These are phyloP conservation scores for Suricata suricatta DNA, from an alignment of 2,113 vertebrate genomes.

Conservation along the genomic window DNA sequence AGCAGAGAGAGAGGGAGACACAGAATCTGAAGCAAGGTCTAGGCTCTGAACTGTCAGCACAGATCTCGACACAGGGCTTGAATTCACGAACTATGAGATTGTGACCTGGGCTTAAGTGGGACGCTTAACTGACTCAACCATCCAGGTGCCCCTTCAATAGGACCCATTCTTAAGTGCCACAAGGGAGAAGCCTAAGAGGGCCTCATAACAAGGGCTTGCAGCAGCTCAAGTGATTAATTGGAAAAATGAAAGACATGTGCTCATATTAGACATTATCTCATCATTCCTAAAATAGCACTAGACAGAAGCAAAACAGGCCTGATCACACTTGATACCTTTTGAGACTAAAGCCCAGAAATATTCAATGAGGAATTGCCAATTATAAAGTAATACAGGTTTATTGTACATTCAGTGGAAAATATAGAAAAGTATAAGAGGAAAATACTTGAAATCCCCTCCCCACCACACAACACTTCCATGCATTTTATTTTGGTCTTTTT, in stretches of 20 bases:
- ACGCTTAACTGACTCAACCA: too few species aligned
- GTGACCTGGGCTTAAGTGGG: too few species aligned
- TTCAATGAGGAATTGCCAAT: constrained; percentile 27
- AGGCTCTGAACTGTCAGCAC: too few species aligned
- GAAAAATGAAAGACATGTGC: constrained; percentile 20
- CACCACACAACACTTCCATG: neutral
- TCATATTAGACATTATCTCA: constrained; percentile 35
- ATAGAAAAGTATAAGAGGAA: neutral
- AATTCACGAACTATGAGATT: too few species aligned
- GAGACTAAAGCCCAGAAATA: neutral
- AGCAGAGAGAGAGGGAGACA: too few species aligned
- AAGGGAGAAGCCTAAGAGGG: neutral
- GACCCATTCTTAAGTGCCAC: neutral
- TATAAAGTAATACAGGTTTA: neutral
- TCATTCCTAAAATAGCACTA: neutral
- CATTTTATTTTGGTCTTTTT: neutral
- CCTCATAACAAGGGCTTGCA: constrained; percentile 11
- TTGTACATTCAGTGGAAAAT: neutral
- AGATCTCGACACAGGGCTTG: too few species aligned
- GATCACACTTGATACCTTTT: neutral
- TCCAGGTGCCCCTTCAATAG: neutral
- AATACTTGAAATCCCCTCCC: neutral
- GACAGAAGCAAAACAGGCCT: constrained; percentile 5
- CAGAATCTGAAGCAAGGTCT: too few species aligned
- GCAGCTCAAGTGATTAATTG: constrained; percentile 31